Evolutionary conservation across 2,797 vertebrate species (phyloP), one percentile per base, ranked within the genome.

Genomic region (Pangasius mekongensis): DNA sequence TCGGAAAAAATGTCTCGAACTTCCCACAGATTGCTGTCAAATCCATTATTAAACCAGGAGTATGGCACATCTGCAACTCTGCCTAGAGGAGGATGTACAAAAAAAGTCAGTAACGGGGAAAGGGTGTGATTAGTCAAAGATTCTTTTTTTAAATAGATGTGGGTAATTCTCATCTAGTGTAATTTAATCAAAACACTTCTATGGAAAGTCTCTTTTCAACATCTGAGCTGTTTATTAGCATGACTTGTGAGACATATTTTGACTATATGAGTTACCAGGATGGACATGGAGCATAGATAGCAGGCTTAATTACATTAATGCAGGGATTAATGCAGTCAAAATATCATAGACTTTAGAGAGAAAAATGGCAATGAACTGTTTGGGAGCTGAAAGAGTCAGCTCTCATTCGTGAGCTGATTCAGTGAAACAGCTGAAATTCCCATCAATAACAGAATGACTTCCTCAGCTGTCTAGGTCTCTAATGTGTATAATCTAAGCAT

Each of bases 341-440:
- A 49, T 49, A 16, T 76, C 13, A 76, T 5, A 76, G 2, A 71
- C 18, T 36, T 49, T 18, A 54, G n/a, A 56, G n/a, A 22, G 77
- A 36, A 54, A 78, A 33, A 56, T 78, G 8, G 49, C 27, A 30
- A 3, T 18, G 14, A 78, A 14, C 27, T 52, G 11, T 52, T 16
- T 76, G 43, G 73, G 43, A 77, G 27, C 47, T 77, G 27, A 52
- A 49, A 76, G 13, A n/a, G 7, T 78, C n/a, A 8, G 7, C 47
- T 76, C 47, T 77, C 33, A 22, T 56, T 54, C 11, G 52, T 54
- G 76, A 78, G 14, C 16, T 30, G 76, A 62, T 39, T 82, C 22
- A 11, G 7, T 82, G 22, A 62, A 82, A 62, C 58, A 62, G 56
- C 80, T 82, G 56, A 64, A 82, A 43, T 82, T 82, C 58, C 36